These are phyloP conservation scores for Stichopus horrens DNA, from an alignment of 53 echinoderm and acorn worm genomes.

Conservation along the genomic window DNA sequence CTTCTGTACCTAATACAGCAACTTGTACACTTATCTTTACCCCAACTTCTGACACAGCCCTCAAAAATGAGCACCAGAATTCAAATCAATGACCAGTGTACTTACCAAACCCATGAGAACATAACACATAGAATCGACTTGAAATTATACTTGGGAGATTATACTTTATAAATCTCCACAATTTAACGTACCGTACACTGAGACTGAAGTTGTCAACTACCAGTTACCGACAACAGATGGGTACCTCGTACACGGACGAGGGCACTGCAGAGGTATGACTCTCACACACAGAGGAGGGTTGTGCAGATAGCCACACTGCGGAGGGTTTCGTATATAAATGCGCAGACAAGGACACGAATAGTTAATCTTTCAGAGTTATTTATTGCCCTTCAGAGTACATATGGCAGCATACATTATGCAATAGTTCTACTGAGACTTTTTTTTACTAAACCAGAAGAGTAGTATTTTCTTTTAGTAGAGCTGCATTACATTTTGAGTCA, in stretches of 20 bases:
- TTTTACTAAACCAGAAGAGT: too few relatives aligned
- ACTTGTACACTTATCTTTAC: too few relatives aligned
- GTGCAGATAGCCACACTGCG: neutral
- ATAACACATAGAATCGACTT: constrained; percentile 12
- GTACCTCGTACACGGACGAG: constrained; percentile 4
- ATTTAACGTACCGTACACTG: neutral
- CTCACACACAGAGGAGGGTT: neutral
- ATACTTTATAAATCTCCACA: neutral
- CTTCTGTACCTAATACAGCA: too few relatives aligned
- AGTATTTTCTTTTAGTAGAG: too few relatives aligned
- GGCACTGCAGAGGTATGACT: neutral
- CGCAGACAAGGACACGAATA: neutral
- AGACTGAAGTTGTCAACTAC: neutral
- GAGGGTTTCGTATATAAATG: neutral
- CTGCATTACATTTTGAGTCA: too few relatives aligned
- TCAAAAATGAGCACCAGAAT: neutral
- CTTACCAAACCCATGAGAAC: constrained; percentile 6
- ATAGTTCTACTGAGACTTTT: too few relatives aligned
- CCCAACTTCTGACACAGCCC: too few relatives aligned
- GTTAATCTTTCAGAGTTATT: neutral
- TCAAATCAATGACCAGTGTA: neutral
- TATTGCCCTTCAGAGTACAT: neutral
- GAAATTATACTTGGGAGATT: neutral
- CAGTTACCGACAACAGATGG: neutral
- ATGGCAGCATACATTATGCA: too few relatives aligned